Base-by-base conservation (phyloP, 92 coral and sea anemone species). In the Umimayanthus kanabou region DNA sequence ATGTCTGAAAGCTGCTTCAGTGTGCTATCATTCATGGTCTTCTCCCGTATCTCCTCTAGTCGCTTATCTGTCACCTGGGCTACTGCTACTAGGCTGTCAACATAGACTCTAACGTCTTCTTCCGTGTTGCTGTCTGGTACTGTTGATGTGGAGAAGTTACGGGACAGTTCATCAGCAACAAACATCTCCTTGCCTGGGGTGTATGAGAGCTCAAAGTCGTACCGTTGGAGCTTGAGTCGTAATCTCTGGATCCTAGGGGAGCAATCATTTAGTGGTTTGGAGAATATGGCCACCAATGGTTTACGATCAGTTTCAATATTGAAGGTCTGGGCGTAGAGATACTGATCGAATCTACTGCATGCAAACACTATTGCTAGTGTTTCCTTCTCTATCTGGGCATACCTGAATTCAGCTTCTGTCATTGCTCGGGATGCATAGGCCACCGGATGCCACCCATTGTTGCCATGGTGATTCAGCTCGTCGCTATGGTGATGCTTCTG, bases 331-430 rank as follows among this genome's bases (percentile, higher is more conserved):
- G 53, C 79, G 20, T 79, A 88, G 33, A 77, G 47, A 15, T 87
- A 77, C 82, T 87, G 85, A 4, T 87, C 84, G 20, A 87, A 80
- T 72, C 90, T 88, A 67, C 64, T 75, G 43, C 72, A 79, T 4
- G 85, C 85, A 28, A 79, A 65, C 77, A 75, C 77, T 3, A 80
- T 88, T 64, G 78, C 86, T 10, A 80, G 64, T 79, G 39, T 79
- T 16, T 88, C 90, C 20, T 66, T 82, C 39, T 88, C 86, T 39
- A 88, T 88, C 20, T 64, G 66, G 6, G 88, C 85, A 39, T 77
- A 87, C 61, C 89, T 65, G 61, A 43, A 79, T 45, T 88, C 90
- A 16, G 77, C 75, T 79, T 88, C 86, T 2, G 86, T 82, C 77
- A 82, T 39, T 11, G 90, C 83, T n/a, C 79, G 14, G 0, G 90